A percentile compares a stretch with the other conserved stretches of the same genome.
Conservation (phyloP, 1,140 invertebrate species). For the Diorhabda sublineata region DNA sequence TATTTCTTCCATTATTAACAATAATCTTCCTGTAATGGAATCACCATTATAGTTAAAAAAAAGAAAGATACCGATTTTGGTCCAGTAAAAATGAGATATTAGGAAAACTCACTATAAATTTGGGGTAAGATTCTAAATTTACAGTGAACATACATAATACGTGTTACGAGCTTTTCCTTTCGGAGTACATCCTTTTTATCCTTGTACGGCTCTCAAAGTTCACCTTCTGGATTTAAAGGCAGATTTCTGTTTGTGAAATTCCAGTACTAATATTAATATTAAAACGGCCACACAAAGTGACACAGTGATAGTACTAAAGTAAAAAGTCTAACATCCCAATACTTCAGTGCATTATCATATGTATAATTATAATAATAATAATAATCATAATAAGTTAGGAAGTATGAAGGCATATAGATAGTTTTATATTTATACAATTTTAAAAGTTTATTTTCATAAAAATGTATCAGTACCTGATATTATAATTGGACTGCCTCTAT, state of each 20-base stretch:
- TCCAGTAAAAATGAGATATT: too few relatives aligned
- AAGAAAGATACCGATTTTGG: too few relatives aligned
- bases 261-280: conserved; percentile 43
- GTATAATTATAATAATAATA: conserved; percentile 41
- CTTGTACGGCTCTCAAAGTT: neutral
- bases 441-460: conserved; percentile 36
- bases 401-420: conserved; percentile 49
- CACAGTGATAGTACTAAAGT: conserved; percentile 48
- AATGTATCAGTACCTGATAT: conserved; percentile 29
- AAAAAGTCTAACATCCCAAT: conserved; percentile 49
- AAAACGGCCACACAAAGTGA: conserved; percentile 41
- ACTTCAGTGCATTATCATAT: conserved; percentile 48
- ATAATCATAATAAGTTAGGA: conserved; percentile 46
- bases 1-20: too few relatives aligned
- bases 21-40: too few relatives aligned
- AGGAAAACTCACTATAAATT: too few relatives aligned
- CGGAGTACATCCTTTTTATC: too few relatives aligned
- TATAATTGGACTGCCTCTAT: conserved; percentile 6
- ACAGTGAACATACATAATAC: too few relatives aligned
- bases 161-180: too few relatives aligned
- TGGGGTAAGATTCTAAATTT: too few relatives aligned
- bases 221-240: conserved; percentile 5
- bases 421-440: conserved; percentile 45
- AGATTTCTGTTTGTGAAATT: conserved; percentile 23
- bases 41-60: too few relatives aligned